Conservation (phyloP, 2,797 vertebrate species). For the Bovichtus variegatus region DNA sequence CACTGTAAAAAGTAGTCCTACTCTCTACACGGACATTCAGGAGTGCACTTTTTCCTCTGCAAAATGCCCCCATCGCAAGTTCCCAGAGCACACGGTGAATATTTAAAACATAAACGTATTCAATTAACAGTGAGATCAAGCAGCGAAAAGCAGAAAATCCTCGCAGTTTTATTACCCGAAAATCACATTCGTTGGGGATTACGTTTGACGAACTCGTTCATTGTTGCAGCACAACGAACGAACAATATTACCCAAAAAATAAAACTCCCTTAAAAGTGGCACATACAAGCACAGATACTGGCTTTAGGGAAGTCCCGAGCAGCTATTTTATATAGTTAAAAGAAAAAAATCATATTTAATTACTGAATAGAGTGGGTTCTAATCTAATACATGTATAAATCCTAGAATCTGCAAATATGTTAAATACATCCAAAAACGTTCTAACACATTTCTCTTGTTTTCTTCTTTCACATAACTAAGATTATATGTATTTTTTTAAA, state of each 20-base stretch:
- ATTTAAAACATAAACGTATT: background rate
- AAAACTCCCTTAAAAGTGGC: background rate
- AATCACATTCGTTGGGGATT: background rate
- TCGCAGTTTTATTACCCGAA: background rate
- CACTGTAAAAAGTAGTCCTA: conserved; percentile 48
- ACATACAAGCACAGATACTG: background rate
- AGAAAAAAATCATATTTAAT: no score
- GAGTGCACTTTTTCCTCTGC: background rate
- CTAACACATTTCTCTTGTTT: no score
- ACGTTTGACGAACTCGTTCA: background rate
- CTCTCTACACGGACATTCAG: background rate
- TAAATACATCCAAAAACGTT: no score
- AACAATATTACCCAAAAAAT: background rate
- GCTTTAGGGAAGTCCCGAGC: background rate
- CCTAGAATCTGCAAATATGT: no score
- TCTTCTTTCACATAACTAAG: no score
- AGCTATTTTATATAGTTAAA: no score
- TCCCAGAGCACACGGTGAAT: background rate
- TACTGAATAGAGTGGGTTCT: no score
- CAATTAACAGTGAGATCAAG: background rate
- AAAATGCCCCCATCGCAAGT: background rate
- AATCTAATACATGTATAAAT: no score
- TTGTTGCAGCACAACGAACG: background rate
- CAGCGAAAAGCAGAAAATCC: background rate
- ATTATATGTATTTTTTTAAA: no score